phyloP scores from a whole-genome alignment of 1,140 invertebrate genomes.

The Aporrectodea caliginosa region DNA sequence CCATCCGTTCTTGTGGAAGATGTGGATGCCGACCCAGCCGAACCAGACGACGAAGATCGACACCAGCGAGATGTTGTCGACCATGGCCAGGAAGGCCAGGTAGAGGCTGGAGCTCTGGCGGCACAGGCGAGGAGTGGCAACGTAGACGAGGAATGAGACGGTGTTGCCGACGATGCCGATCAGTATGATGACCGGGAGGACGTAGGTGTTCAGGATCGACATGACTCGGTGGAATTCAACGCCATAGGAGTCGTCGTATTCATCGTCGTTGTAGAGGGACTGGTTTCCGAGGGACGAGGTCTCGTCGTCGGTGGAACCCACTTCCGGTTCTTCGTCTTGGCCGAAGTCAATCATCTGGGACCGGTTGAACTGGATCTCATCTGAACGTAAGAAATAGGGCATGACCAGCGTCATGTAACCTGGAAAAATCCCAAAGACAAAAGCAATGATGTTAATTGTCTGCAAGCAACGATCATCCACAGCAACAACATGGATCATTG shows the following conservation, averaged over 20 bases:
- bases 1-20: constrained; percentile 63
- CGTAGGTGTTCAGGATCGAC: constrained; percentile 24
- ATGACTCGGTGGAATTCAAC: constrained; percentile 12
- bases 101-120: constrained; percentile 68
- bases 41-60: constrained; percentile 66
- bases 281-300: neutral
- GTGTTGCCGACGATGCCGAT: constrained; percentile 33
- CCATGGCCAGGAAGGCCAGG: constrained; percentile 68
- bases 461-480: no score
- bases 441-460: no score
- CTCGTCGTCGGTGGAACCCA: neutral
- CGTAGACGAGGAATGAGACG: constrained; percentile 31
- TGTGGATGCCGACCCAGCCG: constrained; percentile 58
- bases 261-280: neutral
- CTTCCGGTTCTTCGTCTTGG: neutral
- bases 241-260: constrained; percentile 4
- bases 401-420: no score
- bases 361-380: neutral
- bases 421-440: no score
- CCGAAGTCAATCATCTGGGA: neutral
- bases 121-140: constrained; percentile 54
- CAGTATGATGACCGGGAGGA: constrained; percentile 30
- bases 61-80: constrained; percentile 69
- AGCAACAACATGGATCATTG: no score
- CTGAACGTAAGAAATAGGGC: no score